Evolutionary conservation across 2,113 vertebrate genomes (phyloP), one percentile per base, ranked within the genome.

Genomic region (Felis chaus): DNA sequence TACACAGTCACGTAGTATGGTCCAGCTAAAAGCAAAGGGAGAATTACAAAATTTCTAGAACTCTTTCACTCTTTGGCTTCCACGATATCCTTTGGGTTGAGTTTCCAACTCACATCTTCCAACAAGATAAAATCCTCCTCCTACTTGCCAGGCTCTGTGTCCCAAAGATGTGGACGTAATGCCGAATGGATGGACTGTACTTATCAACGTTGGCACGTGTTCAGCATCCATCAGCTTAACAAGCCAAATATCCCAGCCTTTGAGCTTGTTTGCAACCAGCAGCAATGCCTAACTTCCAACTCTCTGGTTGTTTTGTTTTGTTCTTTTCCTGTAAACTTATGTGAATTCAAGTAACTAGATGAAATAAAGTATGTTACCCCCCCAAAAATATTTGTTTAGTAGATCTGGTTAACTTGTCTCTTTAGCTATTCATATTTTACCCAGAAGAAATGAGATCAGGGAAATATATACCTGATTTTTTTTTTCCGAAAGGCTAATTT

Each of bases 41-140:
- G 19, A 78, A 57, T 29, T 19, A 90, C 36, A 93, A 21, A 50
- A 41, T 61, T 88, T 69, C 27, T 65, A 96, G 65, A 81, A 50
- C 9, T 53, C 61, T 69, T n/a, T 90, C 9, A 83, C 33, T 11
- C 12, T 4, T 89, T 3, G 13, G 29, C 36, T 91, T 92, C 57
- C 55, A 36, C 39, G 69, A 27, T 65, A 91, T 73, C n/a, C 71
- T 31, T 63, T 85, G 82, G 48, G 21, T 65, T 95, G 48, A 68
- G 88, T 91, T 90, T 83, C 41, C 14, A 50, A 57, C 7, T 81
- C 50, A 29, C 29, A 61, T 73, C 79, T 91, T 89, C 89, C 89
- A 97, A 19, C 11, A 18, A 93, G 91, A 93, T 96, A 83, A 85
- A 76, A 87, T 53, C 27, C 66, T 41, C 16, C 19, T 69, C 89